Evolutionary conservation across 2,888 invertebrate genomes (phyloP), one percentile per base, ranked within the genome.

Genomic region (Osmoderma eremita): DNA sequence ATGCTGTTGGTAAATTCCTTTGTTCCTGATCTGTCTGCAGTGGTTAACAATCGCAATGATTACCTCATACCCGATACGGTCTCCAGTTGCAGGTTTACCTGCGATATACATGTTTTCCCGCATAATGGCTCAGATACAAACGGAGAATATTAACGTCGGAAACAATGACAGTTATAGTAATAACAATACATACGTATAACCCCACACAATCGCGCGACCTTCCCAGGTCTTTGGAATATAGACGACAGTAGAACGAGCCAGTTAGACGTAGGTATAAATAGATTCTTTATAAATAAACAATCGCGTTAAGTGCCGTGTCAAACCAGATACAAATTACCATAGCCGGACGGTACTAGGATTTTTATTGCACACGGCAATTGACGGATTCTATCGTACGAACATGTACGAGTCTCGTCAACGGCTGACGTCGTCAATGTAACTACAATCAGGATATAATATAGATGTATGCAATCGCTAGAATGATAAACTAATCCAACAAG

Each of bases 281-380:
- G 58, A 58, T 53, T 42, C 13, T 22, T 42, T 58, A 58, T 58
- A 58, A 58, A 58, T 58, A 58, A 58, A 42, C 58, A 58, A 58
- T 58, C 42, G 42, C 15, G 39, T 53, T 53, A 53, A 58, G 30
- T 45, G 42, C 17, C 58, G 42, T 20, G 42, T 45, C 18, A 42
- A 58, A 58, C 18, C 17, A 13, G n/a, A 58, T 45, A 58, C 42
- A 58, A 45, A 36, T 53, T 38, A 38, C 53, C 18, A 38, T 17
- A 38, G n/a, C 17, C 49, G 49, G 20, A 20, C 22, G 30, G 30
- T 5, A 30, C 10, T 30, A 30, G 10, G 30, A 22, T 10, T 53
- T 53, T 53, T 53, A 51, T 53, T 39, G 18, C 20, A 15, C 10
- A 17, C 36, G 53, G n/a, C 53, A 53, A 17, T 53, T 53, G 53